phyloP scores from a whole-genome alignment of 2,113 vertebrate species.

The Galbula dea region DNA sequence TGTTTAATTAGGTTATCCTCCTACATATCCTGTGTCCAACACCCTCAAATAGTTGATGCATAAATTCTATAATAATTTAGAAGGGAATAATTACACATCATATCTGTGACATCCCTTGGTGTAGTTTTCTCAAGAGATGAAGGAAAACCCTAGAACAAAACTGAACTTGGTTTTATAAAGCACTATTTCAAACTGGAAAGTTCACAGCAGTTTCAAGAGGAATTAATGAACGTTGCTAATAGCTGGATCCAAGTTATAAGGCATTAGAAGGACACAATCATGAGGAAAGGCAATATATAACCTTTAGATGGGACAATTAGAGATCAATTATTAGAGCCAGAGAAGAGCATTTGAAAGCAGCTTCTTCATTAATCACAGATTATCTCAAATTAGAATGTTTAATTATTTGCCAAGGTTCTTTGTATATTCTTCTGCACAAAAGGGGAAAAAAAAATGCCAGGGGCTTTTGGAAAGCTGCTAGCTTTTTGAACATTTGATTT shows the following conservation, averaged over 20 bases:
- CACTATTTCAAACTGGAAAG: neutral
- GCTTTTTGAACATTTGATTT: neutral
- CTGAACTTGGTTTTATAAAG: neutral
- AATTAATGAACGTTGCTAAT: conserved; percentile 63
- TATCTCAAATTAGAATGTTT: conserved; percentile 58
- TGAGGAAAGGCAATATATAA: conserved; percentile 66
- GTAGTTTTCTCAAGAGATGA: neutral
- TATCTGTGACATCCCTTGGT: neutral
- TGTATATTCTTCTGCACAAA: neutral
- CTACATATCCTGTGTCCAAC: neutral
- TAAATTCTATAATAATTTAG: neutral
- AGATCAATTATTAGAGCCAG: conserved; percentile 60
- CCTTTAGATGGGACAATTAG: conserved; percentile 64
- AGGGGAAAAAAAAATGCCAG: neutral
- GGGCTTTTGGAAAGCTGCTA: neutral
- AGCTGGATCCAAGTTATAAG: conserved; percentile 29
- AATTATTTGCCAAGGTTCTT: conserved; percentile 47
- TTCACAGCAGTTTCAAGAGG: conserved; percentile 45
- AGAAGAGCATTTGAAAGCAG: conserved; percentile 32
- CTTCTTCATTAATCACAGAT: conserved; percentile 65
- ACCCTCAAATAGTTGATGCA: neutral
- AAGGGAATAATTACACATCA: neutral
- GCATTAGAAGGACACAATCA: conserved; percentile 58
- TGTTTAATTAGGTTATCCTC: conserved; percentile 25
- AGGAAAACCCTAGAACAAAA: neutral